Evolutionary conservation across 2,888 invertebrate species (phyloP).

Genomic region (Heterodera filipjevi): DNA sequence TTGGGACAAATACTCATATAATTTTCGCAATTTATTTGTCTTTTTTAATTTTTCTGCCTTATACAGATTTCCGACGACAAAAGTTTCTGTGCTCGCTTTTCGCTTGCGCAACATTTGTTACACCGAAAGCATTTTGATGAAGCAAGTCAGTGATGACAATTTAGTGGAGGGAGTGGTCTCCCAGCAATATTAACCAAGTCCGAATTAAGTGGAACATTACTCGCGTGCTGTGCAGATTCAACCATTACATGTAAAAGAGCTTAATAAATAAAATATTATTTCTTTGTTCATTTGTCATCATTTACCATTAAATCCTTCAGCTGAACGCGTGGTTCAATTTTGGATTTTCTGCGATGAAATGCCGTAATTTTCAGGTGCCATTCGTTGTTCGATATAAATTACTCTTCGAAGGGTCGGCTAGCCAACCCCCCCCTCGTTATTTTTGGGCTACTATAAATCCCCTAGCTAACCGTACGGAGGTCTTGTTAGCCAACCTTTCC

Average conservation of each 20-base stretch:
- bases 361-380: conserved; percentile 31
- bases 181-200: background rate
- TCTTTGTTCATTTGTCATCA: background rate
- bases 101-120: conserved; percentile 82
- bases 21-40: no score
- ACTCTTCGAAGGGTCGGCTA: no score
- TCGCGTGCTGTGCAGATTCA: conserved; percentile 63
- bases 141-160: conserved; percentile 36
- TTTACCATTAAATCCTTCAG: conserved; percentile 20
- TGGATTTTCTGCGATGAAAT: conserved; percentile 63
- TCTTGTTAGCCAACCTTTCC: background rate
- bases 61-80: conserved; percentile 69
- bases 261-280: background rate
- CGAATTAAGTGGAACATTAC: conserved; percentile 45
- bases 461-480: no score
- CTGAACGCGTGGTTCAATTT: conserved; percentile 59
- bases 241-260: conserved; percentile 48
- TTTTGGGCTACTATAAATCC: no score
- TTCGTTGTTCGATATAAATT: no score
- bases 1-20: no score
- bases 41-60: background rate
- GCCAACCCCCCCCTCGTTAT: no score
- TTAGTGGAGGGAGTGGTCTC: background rate
- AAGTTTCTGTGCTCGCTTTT: conserved; percentile 83
- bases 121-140: conserved; percentile 71